phyloP scores from a whole-genome alignment of 2,113 vertebrate species.

The Polypterus senegalus region DNA sequence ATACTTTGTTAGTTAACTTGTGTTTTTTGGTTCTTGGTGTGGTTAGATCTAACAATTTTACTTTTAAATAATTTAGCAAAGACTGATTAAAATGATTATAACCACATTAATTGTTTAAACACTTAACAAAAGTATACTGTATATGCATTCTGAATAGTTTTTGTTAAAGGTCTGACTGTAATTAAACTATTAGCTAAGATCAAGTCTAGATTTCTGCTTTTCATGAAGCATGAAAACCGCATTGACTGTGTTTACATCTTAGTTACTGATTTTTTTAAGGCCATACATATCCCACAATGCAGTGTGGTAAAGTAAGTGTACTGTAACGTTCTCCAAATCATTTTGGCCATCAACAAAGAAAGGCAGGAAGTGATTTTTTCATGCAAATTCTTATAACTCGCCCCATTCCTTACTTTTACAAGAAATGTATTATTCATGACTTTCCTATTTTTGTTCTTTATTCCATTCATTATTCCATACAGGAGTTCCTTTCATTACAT shows the following conservation, averaged over 20 bases:
- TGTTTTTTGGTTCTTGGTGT: too few species aligned
- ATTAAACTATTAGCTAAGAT: slow-evolving; percentile 37
- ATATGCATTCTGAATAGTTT: too few species aligned
- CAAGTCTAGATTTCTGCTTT: slow-evolving; percentile 47
- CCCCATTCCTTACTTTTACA: slow-evolving; percentile 1
- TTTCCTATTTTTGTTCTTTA: neutral
- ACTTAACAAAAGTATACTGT: too few species aligned
- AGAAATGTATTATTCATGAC: slow-evolving; percentile 13
- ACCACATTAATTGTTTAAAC: too few species aligned
- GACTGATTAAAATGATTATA: too few species aligned
- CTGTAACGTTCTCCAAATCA: slow-evolving; percentile 36
- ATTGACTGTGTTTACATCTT: slow-evolving; percentile 50
- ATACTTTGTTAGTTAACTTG: too few species aligned
- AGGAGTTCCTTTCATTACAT: slow-evolving; percentile 6
- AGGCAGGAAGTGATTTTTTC: slow-evolving; percentile 10
- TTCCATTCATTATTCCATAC: slow-evolving; percentile 3
- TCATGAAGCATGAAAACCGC: slow-evolving; percentile 47
- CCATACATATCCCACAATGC: slow-evolving; percentile 46
- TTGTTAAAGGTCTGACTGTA: slow-evolving; percentile 52
- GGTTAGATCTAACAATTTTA: too few species aligned
- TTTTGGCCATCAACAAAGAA: slow-evolving; percentile 8
- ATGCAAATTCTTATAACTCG: slow-evolving; percentile 8
- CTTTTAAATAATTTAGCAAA: too few species aligned
- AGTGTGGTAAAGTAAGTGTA: slow-evolving; percentile 47
- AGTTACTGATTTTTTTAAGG: slow-evolving; percentile 27